phyloP scores from a whole-genome alignment of 2,797 vertebrate species.

The Hydrolagus colliei region DNA sequence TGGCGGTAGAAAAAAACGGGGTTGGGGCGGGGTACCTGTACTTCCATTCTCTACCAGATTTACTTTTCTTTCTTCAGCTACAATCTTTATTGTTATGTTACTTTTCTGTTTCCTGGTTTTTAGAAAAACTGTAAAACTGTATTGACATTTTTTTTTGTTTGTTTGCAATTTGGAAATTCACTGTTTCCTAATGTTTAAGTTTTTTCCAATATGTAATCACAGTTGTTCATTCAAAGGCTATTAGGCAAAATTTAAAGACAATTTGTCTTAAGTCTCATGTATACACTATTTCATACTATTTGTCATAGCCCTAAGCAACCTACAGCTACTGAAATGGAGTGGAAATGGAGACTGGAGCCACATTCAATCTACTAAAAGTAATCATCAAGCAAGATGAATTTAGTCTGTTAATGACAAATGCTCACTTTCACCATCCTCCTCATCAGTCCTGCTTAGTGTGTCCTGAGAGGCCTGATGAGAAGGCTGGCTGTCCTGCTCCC shows the following conservation, averaged over 20 bases:
- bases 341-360: not conserved
- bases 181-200: too few species aligned
- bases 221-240: conserved; percentile 4
- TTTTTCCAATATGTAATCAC: not conserved
- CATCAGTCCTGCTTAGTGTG: conserved; percentile 88
- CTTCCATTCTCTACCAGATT: too few species aligned
- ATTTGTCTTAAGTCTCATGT: conserved; percentile 15
- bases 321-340: conserved; percentile 6
- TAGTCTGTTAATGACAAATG: conserved; percentile 35
- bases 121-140: too few species aligned
- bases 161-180: too few species aligned
- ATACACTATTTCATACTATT: conserved; percentile 12
- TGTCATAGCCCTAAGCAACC: conserved; percentile 4
- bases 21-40: too few species aligned
- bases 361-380: conserved; percentile 15
- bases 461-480: conserved; percentile 95
- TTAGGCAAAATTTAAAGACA: conserved; percentile 20
- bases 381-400: conserved; percentile 17
- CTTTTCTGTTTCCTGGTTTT: too few species aligned
- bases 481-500: conserved; percentile 96
- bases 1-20: too few species aligned
- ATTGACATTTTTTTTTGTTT: too few species aligned
- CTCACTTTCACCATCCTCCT: conserved; percentile 97
- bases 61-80: too few species aligned
- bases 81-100: too few species aligned